Evolutionary conservation across 2,797 vertebrate species (phyloP).

Genomic region (Microtus obscurus): DNA sequence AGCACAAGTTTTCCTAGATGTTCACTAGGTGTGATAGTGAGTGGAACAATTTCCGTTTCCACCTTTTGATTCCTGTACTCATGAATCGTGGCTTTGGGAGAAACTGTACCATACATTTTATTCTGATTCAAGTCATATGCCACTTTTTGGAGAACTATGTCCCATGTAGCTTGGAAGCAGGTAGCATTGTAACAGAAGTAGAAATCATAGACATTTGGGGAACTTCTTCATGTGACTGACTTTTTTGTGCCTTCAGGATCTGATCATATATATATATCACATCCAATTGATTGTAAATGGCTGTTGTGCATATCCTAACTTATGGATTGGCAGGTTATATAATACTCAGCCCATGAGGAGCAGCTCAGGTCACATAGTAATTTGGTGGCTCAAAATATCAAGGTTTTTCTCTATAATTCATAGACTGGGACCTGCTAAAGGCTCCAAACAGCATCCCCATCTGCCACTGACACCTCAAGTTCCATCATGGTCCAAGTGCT

Average conservation of each 20-base stretch:
- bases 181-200: background rate
- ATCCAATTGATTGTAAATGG: background rate
- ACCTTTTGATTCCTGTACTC: background rate
- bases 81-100: background rate
- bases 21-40: background rate
- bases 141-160: background rate
- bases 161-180: background rate
- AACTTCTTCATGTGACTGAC: background rate
- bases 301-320: background rate
- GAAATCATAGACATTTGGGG: background rate
- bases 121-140: background rate
- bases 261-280: background rate
- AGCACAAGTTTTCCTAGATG: background rate
- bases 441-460: background rate
- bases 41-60: background rate
- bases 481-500: background rate
- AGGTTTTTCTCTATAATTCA: background rate
- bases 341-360: background rate
- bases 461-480: background rate
- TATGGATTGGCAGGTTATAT: background rate
- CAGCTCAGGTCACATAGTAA: background rate
- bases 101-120: background rate
- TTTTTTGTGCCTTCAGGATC: background rate
- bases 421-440: background rate
- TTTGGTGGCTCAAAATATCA: background rate